A percentile compares a stretch with the other conserved stretches of the same genome.
phyloP scores from a whole-genome alignment of 92 coral and sea anemone genomes.

The Virgularia gustaviana region DNA sequence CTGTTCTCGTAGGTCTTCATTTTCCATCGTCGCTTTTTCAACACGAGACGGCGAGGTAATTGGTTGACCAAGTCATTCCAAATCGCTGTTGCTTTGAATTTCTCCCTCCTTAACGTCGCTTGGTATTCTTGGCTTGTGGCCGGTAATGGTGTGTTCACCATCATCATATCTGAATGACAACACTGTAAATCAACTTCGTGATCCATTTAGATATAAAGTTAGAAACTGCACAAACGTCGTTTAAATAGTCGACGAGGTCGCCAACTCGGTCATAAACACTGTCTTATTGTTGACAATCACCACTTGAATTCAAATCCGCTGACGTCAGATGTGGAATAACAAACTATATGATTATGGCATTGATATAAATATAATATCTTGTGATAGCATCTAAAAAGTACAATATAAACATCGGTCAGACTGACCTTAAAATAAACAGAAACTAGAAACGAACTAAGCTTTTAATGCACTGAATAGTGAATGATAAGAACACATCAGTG shows the following conservation, averaged over 20 bases:
- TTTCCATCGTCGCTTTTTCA: conserved; percentile 82
- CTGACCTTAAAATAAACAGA: neutral
- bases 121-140: conserved; percentile 26
- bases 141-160: neutral
- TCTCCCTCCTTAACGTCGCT: conserved; percentile 48
- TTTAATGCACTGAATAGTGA: too few relatives aligned
- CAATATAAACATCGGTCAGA: too few relatives aligned
- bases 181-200: too few relatives aligned
- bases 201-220: too few relatives aligned
- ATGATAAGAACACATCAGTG: too few relatives aligned
- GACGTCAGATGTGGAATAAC: neutral
- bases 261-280: neutral
- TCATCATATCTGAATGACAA: too few relatives aligned
- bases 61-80: conserved; percentile 86
- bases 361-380: neutral
- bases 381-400: neutral
- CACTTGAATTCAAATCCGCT: neutral
- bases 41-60: conserved; percentile 66
- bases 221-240: too few relatives aligned
- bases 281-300: too few relatives aligned
- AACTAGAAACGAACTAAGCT: neutral
- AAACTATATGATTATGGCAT: neutral
- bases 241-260: too few relatives aligned
- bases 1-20: conserved; percentile 83
- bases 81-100: conserved; percentile 93